Percentiles rank a stretch among this genome's conserved stretches.
Evolutionary conservation across 2,797 vertebrate species (phyloP).

Genomic region (Columba guinea): DNA sequence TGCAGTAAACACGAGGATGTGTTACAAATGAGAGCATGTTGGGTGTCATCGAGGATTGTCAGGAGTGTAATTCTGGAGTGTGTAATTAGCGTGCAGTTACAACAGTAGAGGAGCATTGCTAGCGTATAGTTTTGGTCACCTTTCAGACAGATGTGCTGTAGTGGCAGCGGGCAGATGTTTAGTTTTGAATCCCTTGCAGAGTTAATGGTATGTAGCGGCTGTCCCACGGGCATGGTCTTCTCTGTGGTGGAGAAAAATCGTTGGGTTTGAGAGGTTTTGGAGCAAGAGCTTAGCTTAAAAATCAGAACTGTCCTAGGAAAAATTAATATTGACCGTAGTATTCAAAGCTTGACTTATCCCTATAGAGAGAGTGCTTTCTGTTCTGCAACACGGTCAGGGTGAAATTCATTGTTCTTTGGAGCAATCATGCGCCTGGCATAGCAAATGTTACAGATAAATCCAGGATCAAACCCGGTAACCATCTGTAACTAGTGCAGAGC

Average conservation of each 20-base stretch:
- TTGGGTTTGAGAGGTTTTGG: background rate
- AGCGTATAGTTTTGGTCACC: background rate
- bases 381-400: background rate
- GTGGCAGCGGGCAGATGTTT: background rate
- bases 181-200: background rate
- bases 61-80: background rate
- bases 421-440: rapidly evolving
- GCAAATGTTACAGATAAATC: background rate
- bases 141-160: background rate
- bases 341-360: background rate
- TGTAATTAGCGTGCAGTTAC: background rate
- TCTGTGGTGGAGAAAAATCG: rapidly evolving
- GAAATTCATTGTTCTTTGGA: background rate
- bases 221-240: background rate
- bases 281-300: background rate
- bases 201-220: background rate
- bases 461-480: background rate
- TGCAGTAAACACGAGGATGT: background rate
- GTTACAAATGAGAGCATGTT: background rate
- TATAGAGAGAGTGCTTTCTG: background rate
- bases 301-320: background rate
- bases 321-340: background rate
- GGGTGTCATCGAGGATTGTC: background rate
- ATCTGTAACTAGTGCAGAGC: background rate
- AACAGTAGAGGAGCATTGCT: background rate